Evolutionary conservation across 30 jellyfish, hydroid and myxozoan species (phyloP).

Genomic region (Aurelia coerulea): DNA sequence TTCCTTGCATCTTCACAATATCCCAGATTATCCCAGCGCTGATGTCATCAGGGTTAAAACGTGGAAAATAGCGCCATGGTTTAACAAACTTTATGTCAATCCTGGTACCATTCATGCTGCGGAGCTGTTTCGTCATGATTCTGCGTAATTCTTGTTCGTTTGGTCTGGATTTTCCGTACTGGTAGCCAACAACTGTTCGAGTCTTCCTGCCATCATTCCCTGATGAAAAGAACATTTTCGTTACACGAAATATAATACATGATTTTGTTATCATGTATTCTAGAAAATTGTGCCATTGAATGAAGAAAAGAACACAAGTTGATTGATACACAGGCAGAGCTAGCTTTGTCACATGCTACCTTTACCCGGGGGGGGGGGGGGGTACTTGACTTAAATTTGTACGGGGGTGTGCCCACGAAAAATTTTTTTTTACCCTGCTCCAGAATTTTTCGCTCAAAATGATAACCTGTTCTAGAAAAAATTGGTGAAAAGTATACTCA

Average conservation of each 20-base stretch:
- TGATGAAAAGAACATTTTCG: background rate
- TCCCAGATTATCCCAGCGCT: conserved; percentile 75
- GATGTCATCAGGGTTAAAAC: conserved; percentile 69
- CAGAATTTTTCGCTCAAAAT: too few relatives aligned
- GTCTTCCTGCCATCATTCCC: conserved; percentile 65
- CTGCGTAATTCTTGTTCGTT: conserved; percentile 17
- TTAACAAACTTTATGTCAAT: conserved; percentile 16
- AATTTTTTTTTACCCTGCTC: too few relatives aligned
- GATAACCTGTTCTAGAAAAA: too few relatives aligned
- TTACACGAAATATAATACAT: background rate
- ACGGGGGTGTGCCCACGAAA: too few relatives aligned
- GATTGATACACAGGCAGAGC: too few relatives aligned
- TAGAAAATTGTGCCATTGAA: too few relatives aligned
- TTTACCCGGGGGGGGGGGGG: too few relatives aligned
- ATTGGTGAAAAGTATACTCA: too few relatives aligned
- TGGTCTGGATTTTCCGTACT: conserved; percentile 76
- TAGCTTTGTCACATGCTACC: too few relatives aligned
- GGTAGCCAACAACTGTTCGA: conserved; percentile 83
- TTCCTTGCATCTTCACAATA: conserved; percentile 86
- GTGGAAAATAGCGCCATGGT: conserved; percentile 92
- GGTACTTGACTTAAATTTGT: too few relatives aligned
- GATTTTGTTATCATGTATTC: too few relatives aligned
- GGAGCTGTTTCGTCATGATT: conserved; percentile 36
- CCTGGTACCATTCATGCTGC: conserved; percentile 52
- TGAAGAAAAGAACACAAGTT: too few relatives aligned